Base-by-base conservation (phyloP, 2,888 invertebrate species). In the Tridacna gigas region DNA sequence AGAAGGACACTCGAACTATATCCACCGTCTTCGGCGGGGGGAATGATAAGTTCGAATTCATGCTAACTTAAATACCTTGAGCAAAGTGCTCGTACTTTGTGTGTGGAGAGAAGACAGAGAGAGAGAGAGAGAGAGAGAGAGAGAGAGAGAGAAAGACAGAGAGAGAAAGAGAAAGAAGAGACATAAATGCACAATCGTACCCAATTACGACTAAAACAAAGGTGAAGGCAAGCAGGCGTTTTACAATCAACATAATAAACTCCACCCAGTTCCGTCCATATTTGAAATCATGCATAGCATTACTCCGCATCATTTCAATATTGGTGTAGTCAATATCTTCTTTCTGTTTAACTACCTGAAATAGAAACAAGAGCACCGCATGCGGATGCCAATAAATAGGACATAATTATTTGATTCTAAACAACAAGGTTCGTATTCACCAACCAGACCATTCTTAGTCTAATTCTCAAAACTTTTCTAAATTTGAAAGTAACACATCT, bases 191-290 rank as follows among this genome's bases (percentile, higher is more conserved):
- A 37, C 26, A 28, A 15, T 61, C 88, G 69, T 88, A 95, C 95
- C 92, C 91, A 13, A 92, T 84, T 51, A 95, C 95, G 12, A 97
- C 96, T 74, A 96, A 95, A 3, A 97, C 89, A 88, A 97, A 96
- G 0, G 97, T 95, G 82, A 97, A 96, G 0, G 96, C 96, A 60
- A 93, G 79, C 0, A 91, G 0, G 63, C 96, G 94, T 91, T 97
- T 96, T 0, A 97, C 92, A 0, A 97, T 91, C 0, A 86, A 77
- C 74, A 93, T 79, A 18, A 91, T 22, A 77, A 92, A 91, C 22
- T 92, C 89, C 26, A 93, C 75, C 79, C 84, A 88, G 9, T 66
- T 56, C 20, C 90, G 88, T 22, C 91, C 89, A n/a, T 81, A 82
- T 37, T 92, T 89, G 80, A 94, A 94, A 73, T 93, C 91, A 63